These are phyloP conservation scores for Nomada hirtipes DNA, from an alignment of 2,888 invertebrate species.

Conservation along the genomic window DNA sequence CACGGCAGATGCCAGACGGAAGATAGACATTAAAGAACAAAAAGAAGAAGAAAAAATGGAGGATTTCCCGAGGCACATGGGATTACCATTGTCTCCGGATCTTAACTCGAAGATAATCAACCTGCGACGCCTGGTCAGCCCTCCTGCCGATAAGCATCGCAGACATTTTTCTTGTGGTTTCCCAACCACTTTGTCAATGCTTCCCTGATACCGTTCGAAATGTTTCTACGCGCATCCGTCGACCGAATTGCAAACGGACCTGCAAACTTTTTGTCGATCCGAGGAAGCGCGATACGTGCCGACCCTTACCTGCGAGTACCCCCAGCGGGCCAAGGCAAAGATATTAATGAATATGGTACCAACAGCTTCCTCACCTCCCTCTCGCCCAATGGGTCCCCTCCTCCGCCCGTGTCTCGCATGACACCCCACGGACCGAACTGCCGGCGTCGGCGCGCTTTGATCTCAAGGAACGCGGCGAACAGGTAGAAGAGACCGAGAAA, in stretches of 20 bases:
- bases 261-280: background rate
- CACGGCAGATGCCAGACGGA: constrained; percentile 72
- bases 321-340: constrained; percentile 75
- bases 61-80: constrained; percentile 62
- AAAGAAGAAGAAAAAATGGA: constrained; percentile 60
- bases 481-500: constrained; percentile 74
- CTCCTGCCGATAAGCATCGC: constrained; percentile 73
- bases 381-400: constrained; percentile 52
- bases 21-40: constrained; percentile 69
- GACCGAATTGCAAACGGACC: too few species aligned
- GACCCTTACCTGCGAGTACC: constrained; percentile 61
- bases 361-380: constrained; percentile 49
- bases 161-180: constrained; percentile 56
- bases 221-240: constrained; percentile 26
- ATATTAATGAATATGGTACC: constrained; percentile 79
- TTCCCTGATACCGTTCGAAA: constrained; percentile 57
- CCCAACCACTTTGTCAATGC: constrained; percentile 41
- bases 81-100: constrained; percentile 61
- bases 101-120: constrained; percentile 73
- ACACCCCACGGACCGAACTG: constrained; percentile 81
- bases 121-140: constrained; percentile 35
- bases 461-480: constrained; percentile 76
- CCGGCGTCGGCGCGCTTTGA: constrained; percentile 78
- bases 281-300: background rate
- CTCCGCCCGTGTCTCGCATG: constrained; percentile 74